These are phyloP conservation scores for Cryptomyrus ogoouensis DNA, from an alignment of 2,113 vertebrate genomes.

Conservation along the genomic window DNA sequence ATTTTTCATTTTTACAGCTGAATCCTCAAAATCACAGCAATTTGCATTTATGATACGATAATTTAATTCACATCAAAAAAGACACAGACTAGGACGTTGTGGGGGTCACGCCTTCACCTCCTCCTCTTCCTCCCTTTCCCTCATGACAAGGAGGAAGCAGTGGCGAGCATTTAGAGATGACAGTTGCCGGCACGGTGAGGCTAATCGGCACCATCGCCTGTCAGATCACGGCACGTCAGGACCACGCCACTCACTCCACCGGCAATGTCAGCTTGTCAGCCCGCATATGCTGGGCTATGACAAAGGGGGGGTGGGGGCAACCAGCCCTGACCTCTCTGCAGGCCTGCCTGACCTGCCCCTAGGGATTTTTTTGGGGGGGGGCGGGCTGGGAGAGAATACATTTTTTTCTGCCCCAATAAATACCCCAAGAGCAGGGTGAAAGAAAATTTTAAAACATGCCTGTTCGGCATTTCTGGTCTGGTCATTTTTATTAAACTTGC, in stretches of 20 bases:
- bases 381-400: background rate
- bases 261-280: slow-evolving; percentile 74
- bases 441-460: background rate
- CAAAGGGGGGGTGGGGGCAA: slow-evolving; percentile 31
- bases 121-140: slow-evolving; percentile 7
- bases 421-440: background rate
- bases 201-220: slow-evolving; percentile 24
- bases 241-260: slow-evolving; percentile 39
- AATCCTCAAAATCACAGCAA: background rate
- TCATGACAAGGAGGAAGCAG: slow-evolving; percentile 20
- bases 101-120: slow-evolving; percentile 23
- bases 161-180: slow-evolving; percentile 17
- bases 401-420: slow-evolving; percentile 6
- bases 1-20: background rate
- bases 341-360: slow-evolving; percentile 26
- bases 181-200: slow-evolving; percentile 19
- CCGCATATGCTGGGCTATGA: slow-evolving; percentile 63
- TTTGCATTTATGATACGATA: background rate
- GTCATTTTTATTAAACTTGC: background rate
- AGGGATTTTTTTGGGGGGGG: background rate
- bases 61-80: background rate
- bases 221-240: slow-evolving; percentile 19
- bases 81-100: background rate
- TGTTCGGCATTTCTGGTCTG: background rate
- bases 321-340: slow-evolving; percentile 20